Evolutionary conservation across 2,888 invertebrate species (phyloP), one percentile per base, ranked within the genome.

Genomic region (Zele albiditarsus): DNA sequence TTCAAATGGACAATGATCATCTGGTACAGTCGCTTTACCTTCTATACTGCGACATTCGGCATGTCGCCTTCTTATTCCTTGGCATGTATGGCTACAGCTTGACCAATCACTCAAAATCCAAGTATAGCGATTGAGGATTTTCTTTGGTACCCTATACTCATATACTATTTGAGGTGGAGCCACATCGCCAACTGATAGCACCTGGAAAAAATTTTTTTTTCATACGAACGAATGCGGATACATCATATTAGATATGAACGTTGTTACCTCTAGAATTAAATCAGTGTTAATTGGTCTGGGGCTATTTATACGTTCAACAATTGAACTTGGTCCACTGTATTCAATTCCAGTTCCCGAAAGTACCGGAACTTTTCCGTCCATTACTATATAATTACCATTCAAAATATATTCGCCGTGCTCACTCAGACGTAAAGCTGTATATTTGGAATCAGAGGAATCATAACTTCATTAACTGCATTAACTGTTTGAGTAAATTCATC

Each of bases 341-440:
- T 93, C 92, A 63, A 95, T 91, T 2, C 91, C 92, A 1, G 93
- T 89, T 0, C 93, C 93, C 8, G 92, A 93, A 82, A 94, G 93
- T 73, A 92, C 91, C 20, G 96, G 92, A 42, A 93, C 92, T 85
- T 93, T 93, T 20, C 91, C 90, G 84, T 93, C 94, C 80, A 92
- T 92, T 23, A 96, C 93, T 79, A 93, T 91, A 82, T 91, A 93
- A 78, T 95, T 91, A 0, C 96, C 96, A 85, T 97, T 97, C 16
- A 97, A 89, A 72, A 97, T 91, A 80, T 94, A 94, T 42, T 92
- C 90, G 0, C 92, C 93, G 5, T 90, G 90, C 78, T 92, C 92
- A 14, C 92, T 92, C 82, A 94, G 92, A 63, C 92, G 90, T 23
- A 97, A 89, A n/a, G 94, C 94, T 94, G 85, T 5, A 86, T 84